Percentiles rank a stretch among this genome's conserved stretches.
These are phyloP conservation scores for Brienomyrus brachyistius DNA, from an alignment of 2,113 vertebrate genomes.

Conservation along the genomic window DNA sequence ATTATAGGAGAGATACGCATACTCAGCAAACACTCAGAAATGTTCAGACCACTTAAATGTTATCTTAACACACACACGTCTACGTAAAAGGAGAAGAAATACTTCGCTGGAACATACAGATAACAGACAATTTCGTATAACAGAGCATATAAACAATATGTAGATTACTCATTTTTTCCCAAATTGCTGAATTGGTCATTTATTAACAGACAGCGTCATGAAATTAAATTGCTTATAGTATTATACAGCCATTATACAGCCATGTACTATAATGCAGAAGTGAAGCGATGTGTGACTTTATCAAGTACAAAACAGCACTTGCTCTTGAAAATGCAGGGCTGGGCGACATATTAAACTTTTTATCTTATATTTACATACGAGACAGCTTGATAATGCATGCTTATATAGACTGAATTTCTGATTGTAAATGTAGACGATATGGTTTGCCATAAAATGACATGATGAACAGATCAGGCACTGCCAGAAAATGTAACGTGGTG, in stretches of 20 bases:
- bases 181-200: neutral
- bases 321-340: neutral
- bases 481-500: neutral
- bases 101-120: neutral
- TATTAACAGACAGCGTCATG: neutral
- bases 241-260: neutral
- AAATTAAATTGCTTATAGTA: neutral
- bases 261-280: neutral
- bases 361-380: neutral
- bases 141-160: neutral
- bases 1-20: neutral
- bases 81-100: neutral
- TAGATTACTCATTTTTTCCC: neutral
- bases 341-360: neutral
- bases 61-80: neutral
- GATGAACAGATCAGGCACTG: neutral
- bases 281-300: neutral
- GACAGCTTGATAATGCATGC: neutral
- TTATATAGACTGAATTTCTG: neutral
- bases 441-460: neutral
- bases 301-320: neutral
- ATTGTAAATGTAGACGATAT: neutral
- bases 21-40: neutral
- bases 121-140: neutral
- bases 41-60: neutral